A percentile compares a stretch with the other conserved stretches of the same genome.
Conservation (phyloP, 2,113 vertebrate species). For the Proterorhinus semilunaris region DNA sequence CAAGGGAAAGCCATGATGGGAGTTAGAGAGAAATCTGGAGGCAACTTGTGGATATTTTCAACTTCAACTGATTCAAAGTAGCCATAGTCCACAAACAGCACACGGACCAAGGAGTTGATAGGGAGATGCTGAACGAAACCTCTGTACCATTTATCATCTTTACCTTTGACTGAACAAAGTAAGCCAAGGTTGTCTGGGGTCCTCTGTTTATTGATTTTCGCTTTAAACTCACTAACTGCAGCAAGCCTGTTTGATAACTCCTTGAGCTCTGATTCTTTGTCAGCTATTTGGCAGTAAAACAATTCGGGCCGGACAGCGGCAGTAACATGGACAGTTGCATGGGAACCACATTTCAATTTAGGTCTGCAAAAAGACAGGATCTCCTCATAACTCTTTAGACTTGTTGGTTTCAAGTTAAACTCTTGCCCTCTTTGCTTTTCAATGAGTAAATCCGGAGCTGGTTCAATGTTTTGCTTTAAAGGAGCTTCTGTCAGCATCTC, state of each 20-base stretch:
- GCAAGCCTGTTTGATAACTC: conserved; percentile 77
- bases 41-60: conserved; percentile 77
- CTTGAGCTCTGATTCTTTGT: conserved; percentile 74
- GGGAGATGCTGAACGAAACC: conserved; percentile 84
- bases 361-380: conserved; percentile 75
- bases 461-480: conserved; percentile 54
- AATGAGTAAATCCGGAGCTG: conserved; percentile 61
- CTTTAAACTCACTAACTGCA: conserved; percentile 68
- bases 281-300: conserved; percentile 86
- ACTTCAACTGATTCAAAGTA: conserved; percentile 80
- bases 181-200: conserved; percentile 78
- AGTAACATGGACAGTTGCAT: conserved; percentile 78
- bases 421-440: conserved; percentile 59
- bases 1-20: conserved; percentile 86
- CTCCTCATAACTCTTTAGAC: conserved; percentile 60
- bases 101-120: conserved; percentile 74
- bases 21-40: conserved; percentile 73
- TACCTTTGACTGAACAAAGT: conserved; percentile 85
- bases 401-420: conserved; percentile 41
- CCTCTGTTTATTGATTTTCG: conserved; percentile 41
- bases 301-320: conserved; percentile 77
- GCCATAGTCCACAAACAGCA: conserved; percentile 91
- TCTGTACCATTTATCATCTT: conserved; percentile 85
- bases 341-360: conserved; percentile 71
- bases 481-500: conserved; percentile 77